Percentiles rank a stretch among this genome's conserved stretches.
phyloP scores from a whole-genome alignment of 2,888 invertebrate species.

The Ischnura elegans region DNA sequence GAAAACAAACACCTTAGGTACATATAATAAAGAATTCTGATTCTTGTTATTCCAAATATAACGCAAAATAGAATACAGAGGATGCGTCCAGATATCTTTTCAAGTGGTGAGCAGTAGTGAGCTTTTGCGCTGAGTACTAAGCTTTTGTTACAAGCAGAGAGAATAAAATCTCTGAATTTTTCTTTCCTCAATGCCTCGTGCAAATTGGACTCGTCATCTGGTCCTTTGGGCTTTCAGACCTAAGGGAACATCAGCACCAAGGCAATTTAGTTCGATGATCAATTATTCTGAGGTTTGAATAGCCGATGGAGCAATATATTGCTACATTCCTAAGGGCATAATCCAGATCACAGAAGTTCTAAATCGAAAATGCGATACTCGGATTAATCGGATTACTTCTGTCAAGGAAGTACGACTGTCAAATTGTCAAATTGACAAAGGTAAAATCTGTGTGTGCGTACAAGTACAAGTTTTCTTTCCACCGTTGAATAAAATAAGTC shows the following conservation, averaged over 20 bases:
- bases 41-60: too few species aligned
- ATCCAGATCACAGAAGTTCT: not conserved
- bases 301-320: not conserved
- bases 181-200: not conserved
- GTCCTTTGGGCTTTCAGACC: not conserved
- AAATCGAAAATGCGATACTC: not conserved
- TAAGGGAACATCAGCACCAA: not conserved
- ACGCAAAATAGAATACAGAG: too few species aligned
- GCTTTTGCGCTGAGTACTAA: not conserved
- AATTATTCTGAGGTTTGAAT: not conserved
- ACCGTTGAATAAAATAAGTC: too few species aligned
- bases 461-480: too few species aligned
- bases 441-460: too few species aligned
- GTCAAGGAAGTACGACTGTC: not conserved
- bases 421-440: not conserved
- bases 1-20: too few species aligned
- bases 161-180: not conserved
- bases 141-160: not conserved
- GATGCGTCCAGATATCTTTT: too few species aligned
- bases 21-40: too few species aligned
- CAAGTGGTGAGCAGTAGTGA: not conserved
- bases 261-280: not conserved
- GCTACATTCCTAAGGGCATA: not conserved
- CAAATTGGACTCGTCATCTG: not conserved
- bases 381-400: not conserved